Percentiles rank a stretch among this genome's conserved stretches.
These are phyloP conservation scores for Natator depressus DNA, from an alignment of 2,113 vertebrate species.

Conservation along the genomic window DNA sequence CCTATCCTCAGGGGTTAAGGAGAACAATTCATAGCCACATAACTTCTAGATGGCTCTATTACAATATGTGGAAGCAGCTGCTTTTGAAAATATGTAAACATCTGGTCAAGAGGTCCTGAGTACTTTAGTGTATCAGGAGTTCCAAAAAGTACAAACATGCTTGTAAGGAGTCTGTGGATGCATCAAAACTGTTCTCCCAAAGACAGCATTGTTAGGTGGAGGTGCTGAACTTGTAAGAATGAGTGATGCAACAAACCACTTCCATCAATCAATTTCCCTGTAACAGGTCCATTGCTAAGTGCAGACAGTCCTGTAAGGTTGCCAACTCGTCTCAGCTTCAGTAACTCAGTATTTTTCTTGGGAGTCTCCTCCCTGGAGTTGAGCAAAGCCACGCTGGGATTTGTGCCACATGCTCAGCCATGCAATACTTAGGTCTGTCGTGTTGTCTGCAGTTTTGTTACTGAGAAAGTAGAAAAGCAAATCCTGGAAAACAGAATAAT, in stretches of 20 bases:
- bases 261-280: background rate
- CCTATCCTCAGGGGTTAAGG: background rate
- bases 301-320: background rate
- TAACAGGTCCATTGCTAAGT: background rate
- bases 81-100: background rate
- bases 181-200: background rate
- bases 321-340: background rate
- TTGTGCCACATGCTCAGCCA: fast-evolving
- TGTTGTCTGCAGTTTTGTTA: background rate
- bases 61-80: background rate
- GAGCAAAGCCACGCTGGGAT: background rate
- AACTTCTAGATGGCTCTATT: background rate
- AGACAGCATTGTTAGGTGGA: background rate
- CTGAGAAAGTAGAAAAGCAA: background rate
- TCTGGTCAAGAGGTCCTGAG: background rate
- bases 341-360: background rate
- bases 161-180: background rate
- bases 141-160: background rate
- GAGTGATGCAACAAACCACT: background rate
- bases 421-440: fast-evolving
- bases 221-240: background rate
- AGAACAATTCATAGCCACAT: background rate
- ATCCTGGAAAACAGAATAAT: background rate
- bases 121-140: background rate
- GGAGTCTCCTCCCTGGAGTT: constrained; percentile 26